Base-by-base conservation (phyloP, 2,797 vertebrate species). In the Yasuhikotakia modesta region DNA sequence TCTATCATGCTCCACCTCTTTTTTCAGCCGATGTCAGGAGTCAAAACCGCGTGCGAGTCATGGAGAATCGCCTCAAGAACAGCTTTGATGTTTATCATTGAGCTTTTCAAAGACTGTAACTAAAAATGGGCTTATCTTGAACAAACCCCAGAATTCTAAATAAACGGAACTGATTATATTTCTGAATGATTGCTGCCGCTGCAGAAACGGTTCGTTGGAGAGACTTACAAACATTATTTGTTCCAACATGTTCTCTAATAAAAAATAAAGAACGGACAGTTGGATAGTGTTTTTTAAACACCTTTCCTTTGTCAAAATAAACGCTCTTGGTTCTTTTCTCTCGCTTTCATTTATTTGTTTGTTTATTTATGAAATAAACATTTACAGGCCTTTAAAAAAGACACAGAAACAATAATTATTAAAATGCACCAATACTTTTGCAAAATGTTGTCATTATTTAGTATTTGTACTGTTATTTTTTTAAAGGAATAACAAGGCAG, bases 21-120 rank as follows among this genome's bases (percentile, higher is more conserved):
- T 67, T 53, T 61, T 61, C 74, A 66, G 48, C 45, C 70, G 67
- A 45, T 79, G 72, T 72, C 81, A 79, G 45, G 58, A 78, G 70
- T 46, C 64, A 78, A 70, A 68, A 77, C 60, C 52, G 53, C 80
- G 43, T 80, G 30, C 66, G 82, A 65, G 82, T 80, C 73, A 66
- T 52, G 77, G 30, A 81, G 83, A 76, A 85, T 67, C 63, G 86
- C 87, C 82, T 82, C 79, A n/a, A 86, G 86, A 80, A 82, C 70
- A 50, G 81, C 89, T 89, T 88, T 89, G 86, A 90, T 88, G 83
- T 86, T 80, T 83, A 82, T 87, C 84, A 78, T 73, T 69, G 3
- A 53, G 79, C 80, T 82, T 84, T 89, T 82, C 83, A 85, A 84
- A 87, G 83, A 83, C 84, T 79, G 71, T 81, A 81, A 81, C 83